Conservation (phyloP, 2,113 vertebrate genomes). For the Gorilla gorilla region DNA sequence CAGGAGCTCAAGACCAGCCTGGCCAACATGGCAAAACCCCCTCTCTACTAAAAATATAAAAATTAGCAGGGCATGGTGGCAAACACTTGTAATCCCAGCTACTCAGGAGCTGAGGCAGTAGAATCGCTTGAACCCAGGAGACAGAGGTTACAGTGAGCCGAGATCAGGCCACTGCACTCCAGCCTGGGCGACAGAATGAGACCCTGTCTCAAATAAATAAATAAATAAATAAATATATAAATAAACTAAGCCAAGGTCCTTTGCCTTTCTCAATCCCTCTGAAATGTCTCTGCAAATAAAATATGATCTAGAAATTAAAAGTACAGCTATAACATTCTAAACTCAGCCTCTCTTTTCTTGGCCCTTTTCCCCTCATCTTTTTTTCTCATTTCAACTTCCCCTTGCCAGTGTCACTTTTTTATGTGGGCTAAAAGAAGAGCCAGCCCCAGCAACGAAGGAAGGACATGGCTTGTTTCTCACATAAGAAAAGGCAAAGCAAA, state of each 20-base stretch:
- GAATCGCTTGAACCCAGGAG: too few relatives aligned
- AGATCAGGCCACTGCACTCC: too few relatives aligned
- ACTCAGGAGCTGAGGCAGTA: too few relatives aligned
- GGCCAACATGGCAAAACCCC: too few relatives aligned
- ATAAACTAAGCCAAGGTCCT: not conserved
- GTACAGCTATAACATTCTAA: not conserved
- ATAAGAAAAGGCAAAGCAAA: not conserved
- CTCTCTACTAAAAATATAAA: too few relatives aligned
- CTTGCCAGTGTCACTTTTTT: not conserved
- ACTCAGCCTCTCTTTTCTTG: not conserved
- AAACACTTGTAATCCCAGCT: too few relatives aligned
- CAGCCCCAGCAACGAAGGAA: not conserved
- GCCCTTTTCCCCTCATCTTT: not conserved
- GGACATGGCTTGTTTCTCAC: not conserved
- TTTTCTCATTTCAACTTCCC: not conserved
- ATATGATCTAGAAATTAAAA: not conserved
- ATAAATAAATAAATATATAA: too few relatives aligned
- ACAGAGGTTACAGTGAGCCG: too few relatives aligned
- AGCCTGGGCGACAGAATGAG: too few relatives aligned
- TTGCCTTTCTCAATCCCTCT: not conserved
- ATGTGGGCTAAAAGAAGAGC: not conserved
- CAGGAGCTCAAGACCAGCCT: too few relatives aligned
- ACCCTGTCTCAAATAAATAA: too few relatives aligned
- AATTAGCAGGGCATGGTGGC: too few relatives aligned
- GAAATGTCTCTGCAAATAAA: not conserved